These are phyloP conservation scores for Xylota sylvarum DNA, from an alignment of 2,888 invertebrate species.

Conservation along the genomic window DNA sequence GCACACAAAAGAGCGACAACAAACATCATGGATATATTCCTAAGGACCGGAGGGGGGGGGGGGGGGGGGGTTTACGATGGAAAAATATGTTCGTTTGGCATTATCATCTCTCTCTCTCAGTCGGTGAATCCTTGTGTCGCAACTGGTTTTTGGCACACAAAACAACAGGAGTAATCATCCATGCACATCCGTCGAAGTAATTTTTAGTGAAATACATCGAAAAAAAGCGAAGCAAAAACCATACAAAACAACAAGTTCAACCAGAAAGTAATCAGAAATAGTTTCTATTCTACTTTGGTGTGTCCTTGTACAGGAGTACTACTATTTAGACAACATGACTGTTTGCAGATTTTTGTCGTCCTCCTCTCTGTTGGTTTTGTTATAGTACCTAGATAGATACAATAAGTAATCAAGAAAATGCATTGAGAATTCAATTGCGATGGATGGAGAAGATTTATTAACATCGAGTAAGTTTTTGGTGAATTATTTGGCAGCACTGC, in stretches of 20 bases:
- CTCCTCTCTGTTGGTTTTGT: background rate
- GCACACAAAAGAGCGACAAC: constrained; percentile 71
- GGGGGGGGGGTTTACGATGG: background rate
- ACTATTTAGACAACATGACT: constrained; percentile 47
- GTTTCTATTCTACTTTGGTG: constrained; percentile 53
- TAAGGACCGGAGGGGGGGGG: background rate
- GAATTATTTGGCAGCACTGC: constrained; percentile 35
- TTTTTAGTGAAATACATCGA: constrained; percentile 43
- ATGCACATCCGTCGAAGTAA: constrained; percentile 67
- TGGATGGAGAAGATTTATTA: constrained; percentile 38
- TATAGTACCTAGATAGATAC: constrained; percentile 1
- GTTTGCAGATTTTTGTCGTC: constrained; percentile 3
- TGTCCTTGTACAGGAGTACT: constrained; percentile 66
- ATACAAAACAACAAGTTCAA: constrained; percentile 50
- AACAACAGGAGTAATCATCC: constrained; percentile 71
- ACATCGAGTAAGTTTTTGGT: constrained; percentile 10
- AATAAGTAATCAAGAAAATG: constrained; percentile 69
- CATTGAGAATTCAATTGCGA: constrained; percentile 56
- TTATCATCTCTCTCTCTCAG: constrained; percentile 44
- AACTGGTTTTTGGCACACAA: constrained; percentile 73
- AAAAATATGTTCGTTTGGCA: constrained; percentile 44
- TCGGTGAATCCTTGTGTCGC: constrained; percentile 62
- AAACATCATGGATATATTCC: constrained; percentile 67
- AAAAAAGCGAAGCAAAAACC: constrained; percentile 3
- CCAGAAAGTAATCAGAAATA: constrained; percentile 73